Percentiles rank a stretch among this genome's conserved stretches.
Conservation (phyloP, 2,888 invertebrate species). For the Tipula lateralis region DNA sequence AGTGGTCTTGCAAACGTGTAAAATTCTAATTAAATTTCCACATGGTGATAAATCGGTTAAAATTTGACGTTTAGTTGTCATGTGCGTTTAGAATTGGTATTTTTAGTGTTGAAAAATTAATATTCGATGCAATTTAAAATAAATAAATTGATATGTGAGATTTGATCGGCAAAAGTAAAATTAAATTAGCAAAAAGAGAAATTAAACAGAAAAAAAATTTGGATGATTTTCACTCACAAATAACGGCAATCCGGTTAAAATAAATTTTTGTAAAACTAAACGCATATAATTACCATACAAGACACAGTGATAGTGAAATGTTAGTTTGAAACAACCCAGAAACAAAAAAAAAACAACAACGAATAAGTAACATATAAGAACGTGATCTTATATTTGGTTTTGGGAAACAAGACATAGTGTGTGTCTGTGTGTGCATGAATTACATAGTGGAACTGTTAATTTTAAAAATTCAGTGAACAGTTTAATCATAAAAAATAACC, state of each 20-base stretch:
- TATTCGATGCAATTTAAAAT: neutral
- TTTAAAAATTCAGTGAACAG: slow-evolving; percentile 11
- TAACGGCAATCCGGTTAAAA: neutral
- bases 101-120: neutral
- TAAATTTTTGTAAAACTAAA: neutral
- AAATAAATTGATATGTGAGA: neutral
- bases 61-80: neutral
- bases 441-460: slow-evolving; percentile 14
- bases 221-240: neutral
- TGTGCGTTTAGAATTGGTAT: neutral
- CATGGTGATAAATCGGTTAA: neutral
- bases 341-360: neutral
- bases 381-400: neutral
- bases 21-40: neutral
- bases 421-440: neutral
- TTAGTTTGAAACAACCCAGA: neutral
- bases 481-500: neutral
- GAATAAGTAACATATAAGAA: too few relatives aligned
- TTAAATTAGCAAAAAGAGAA: neutral
- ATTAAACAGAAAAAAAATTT: neutral
- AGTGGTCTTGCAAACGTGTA: neutral
- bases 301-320: neutral
- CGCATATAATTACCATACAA: neutral
- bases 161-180: neutral
- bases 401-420: neutral